phyloP scores from a whole-genome alignment of 2,113 vertebrate species.

The Barbus barbus region DNA sequence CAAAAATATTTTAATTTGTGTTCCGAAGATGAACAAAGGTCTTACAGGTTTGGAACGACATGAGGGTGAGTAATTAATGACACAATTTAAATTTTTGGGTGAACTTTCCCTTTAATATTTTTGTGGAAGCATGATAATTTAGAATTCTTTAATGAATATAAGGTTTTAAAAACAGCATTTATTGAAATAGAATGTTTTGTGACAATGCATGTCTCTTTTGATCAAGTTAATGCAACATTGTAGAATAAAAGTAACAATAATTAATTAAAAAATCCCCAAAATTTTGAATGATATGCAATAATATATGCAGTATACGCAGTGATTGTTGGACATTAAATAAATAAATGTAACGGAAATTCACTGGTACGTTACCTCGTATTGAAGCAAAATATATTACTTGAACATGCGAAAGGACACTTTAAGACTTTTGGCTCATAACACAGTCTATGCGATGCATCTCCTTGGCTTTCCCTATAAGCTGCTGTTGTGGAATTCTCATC shows the following conservation, averaged over 20 bases:
- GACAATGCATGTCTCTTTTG: neutral
- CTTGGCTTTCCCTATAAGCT: slow-evolving; percentile 41
- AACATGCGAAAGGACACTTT: slow-evolving; percentile 19
- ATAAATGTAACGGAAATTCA: neutral
- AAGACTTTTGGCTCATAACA: slow-evolving; percentile 7
- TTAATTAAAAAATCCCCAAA: neutral
- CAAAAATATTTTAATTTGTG: too few relatives aligned
- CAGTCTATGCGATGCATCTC: neutral
- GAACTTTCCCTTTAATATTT: too few relatives aligned
- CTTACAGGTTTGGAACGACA: too few relatives aligned
- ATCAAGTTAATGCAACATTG: neutral
- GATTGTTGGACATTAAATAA: neutral
- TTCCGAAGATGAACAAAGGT: too few relatives aligned
- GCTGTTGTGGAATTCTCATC: slow-evolving; percentile 52
- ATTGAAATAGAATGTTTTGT: neutral
- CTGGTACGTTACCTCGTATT: neutral
- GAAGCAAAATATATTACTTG: neutral
- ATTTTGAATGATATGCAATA: neutral
- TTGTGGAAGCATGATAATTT: too few relatives aligned
- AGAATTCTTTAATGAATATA: too few relatives aligned
- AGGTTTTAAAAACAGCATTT: neutral
- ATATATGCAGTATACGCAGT: neutral
- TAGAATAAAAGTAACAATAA: too few relatives aligned
- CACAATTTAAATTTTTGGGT: too few relatives aligned
- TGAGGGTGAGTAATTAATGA: too few relatives aligned